Evolutionary conservation across 2,888 invertebrate species (phyloP).

Genomic region (Ctenicera cuprea): DNA sequence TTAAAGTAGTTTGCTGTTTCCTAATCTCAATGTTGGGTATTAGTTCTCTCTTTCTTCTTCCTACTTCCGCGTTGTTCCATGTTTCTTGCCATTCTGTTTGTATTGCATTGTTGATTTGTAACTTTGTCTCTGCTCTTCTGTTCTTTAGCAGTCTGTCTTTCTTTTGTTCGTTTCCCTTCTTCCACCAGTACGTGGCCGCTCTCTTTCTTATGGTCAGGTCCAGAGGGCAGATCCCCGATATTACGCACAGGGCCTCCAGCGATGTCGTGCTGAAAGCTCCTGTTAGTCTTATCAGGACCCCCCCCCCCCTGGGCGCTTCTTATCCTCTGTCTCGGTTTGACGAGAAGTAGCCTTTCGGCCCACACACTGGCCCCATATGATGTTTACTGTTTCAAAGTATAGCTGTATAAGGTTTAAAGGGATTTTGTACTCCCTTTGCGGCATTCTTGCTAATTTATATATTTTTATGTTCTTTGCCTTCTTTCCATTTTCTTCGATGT

Average conservation of each 20-base stretch:
- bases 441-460: background rate
- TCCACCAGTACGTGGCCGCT: background rate
- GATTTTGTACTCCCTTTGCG: background rate
- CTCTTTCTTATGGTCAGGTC: background rate
- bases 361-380: background rate
- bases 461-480: background rate
- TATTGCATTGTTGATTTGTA: background rate
- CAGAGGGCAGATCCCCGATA: background rate
- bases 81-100: background rate
- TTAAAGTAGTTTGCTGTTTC: background rate
- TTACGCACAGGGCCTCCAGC: background rate
- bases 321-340: background rate
- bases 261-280: background rate
- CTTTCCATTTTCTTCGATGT: background rate
- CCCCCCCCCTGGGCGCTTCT: background rate
- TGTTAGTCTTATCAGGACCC: background rate
- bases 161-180: background rate
- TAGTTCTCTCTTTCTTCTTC: background rate
- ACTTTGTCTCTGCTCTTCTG: background rate
- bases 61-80: background rate
- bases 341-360: background rate
- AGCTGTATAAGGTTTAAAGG: background rate
- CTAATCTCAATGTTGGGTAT: background rate
- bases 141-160: background rate
- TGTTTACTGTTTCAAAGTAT: background rate